phyloP scores from a whole-genome alignment of 2,113 vertebrate species.

The Apistogramma diplotaenia region DNA sequence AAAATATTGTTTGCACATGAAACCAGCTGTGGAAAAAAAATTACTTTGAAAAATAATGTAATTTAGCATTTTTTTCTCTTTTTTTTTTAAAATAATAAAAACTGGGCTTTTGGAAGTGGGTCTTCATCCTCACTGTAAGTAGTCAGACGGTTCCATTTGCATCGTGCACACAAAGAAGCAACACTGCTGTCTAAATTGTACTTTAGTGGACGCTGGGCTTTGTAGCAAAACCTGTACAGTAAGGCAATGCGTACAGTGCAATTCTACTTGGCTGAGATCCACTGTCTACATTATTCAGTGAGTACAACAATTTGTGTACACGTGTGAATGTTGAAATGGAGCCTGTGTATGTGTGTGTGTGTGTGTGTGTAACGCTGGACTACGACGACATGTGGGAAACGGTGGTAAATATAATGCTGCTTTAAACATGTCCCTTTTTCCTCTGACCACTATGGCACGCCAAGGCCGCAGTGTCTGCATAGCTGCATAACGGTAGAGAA shows the following conservation, averaged over 20 bases:
- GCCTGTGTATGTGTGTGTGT: not conserved
- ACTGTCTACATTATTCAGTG: conserved; percentile 1
- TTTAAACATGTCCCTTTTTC: conserved; percentile 18
- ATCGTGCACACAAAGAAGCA: not conserved
- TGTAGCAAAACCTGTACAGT: not conserved
- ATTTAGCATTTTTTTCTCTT: not conserved
- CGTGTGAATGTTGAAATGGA: not conserved
- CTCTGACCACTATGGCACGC: conserved; percentile 19
- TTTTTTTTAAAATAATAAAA: not conserved
- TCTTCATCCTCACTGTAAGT: not conserved
- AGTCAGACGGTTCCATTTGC: not conserved
- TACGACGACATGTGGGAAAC: not conserved
- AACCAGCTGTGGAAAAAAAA: not conserved
- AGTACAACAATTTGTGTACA: not conserved
- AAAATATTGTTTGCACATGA: not conserved
- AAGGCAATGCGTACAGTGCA: not conserved
- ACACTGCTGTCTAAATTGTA: not conserved
- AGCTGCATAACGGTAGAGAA: conserved; percentile 8
- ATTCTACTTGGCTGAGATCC: not conserved
- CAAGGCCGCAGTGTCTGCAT: conserved; percentile 13
- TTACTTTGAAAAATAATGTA: no score
- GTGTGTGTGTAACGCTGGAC: not conserved
- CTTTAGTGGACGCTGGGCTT: conserved; percentile 1
- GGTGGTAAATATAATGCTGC: not conserved
- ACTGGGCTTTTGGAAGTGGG: not conserved